Percentiles rank a stretch among this genome's conserved stretches.
These are phyloP conservation scores for Eclectus roratus DNA, from an alignment of 2,113 vertebrate genomes.

Conservation along the genomic window DNA sequence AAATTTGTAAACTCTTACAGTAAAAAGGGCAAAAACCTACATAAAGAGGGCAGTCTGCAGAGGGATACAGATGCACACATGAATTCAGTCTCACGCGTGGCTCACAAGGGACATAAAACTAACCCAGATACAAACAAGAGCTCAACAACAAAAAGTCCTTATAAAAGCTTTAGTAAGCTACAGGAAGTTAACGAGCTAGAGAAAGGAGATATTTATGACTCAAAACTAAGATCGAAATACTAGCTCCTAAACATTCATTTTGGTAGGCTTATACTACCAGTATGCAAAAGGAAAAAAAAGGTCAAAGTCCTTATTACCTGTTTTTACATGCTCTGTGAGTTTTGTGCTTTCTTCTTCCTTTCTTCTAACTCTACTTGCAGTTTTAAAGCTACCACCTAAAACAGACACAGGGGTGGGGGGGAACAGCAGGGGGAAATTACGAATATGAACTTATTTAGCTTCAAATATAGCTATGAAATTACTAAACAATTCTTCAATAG, in stretches of 20 bases:
- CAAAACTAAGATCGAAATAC: neutral
- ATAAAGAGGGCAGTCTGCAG: neutral
- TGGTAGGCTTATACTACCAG: neutral
- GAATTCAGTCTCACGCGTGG: neutral
- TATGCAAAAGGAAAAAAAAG: rapidly evolving
- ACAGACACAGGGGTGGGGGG: neutral
- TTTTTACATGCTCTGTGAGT: constrained; percentile 70
- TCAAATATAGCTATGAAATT: neutral
- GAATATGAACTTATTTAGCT: neutral
- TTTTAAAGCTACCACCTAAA: constrained; percentile 88
- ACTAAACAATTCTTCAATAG: neutral
- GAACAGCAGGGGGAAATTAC: neutral
- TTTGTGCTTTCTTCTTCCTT: constrained; percentile 79
- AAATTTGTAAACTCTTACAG: neutral
- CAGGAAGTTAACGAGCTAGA: neutral
- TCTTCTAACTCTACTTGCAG: constrained; percentile 85
- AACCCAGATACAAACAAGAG: neutral
- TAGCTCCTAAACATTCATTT: neutral
- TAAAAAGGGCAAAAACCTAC: neutral
- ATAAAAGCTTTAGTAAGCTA: neutral
- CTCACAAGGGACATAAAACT: neutral
- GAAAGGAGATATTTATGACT: neutral
- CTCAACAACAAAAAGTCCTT: neutral
- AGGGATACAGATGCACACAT: neutral
- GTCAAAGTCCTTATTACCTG: constrained; percentile 65